These are phyloP conservation scores for Egretta garzetta DNA, from an alignment of 2,113 vertebrate species.

Conservation along the genomic window DNA sequence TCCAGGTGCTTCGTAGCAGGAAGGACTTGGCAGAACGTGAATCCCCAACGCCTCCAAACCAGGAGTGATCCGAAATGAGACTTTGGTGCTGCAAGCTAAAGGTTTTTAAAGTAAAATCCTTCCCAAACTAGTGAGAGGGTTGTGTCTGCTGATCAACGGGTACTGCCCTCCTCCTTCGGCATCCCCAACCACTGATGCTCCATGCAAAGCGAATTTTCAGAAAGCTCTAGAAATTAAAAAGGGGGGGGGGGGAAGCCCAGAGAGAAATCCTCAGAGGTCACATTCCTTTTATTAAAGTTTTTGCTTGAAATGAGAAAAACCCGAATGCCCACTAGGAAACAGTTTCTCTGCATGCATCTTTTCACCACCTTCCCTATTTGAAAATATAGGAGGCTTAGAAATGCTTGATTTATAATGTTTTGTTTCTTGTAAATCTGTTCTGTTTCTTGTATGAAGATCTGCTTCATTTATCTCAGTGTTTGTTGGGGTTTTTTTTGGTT, in stretches of 20 bases:
- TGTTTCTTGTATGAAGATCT: not conserved
- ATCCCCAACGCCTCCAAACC: not conserved
- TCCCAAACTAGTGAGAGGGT: not conserved
- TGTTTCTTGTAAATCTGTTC: not conserved
- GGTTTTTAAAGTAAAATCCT: not conserved
- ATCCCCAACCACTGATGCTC: not conserved
- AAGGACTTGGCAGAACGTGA: not conserved
- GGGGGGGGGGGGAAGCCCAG: accelerated
- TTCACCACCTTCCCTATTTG: not conserved
- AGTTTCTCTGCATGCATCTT: not conserved
- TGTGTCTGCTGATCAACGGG: not conserved
- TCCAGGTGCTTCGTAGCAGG: not conserved
- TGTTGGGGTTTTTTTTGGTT: too few species aligned
- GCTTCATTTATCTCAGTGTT: not conserved
- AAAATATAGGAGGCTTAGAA: not conserved
- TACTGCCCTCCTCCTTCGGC: not conserved
- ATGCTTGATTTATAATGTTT: not conserved
- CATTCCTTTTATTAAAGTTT: not conserved
- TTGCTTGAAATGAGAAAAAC: not conserved
- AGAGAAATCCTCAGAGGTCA: not conserved
- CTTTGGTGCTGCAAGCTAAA: not conserved
- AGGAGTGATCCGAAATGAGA: not conserved
- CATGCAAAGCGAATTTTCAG: not conserved
- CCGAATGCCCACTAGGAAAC: not conserved
- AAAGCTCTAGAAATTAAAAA: not conserved